Conservation (phyloP, 2,797 vertebrate genomes). For the Rhinogobio ventralis region DNA sequence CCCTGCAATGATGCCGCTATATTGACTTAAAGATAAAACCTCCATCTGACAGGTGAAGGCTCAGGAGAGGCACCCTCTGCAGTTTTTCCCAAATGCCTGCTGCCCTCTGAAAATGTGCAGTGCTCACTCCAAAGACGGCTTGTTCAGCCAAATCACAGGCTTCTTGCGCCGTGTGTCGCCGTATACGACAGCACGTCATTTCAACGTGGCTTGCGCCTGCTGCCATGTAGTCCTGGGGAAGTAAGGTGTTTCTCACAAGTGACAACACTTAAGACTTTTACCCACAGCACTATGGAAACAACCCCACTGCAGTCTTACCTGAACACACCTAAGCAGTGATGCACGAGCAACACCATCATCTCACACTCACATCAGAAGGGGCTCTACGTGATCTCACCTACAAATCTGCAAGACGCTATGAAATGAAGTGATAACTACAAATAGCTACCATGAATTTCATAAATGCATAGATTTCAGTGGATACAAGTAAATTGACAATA, state of each 20-base stretch:
- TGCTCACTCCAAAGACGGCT: constrained; percentile 56
- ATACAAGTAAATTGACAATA: not conserved
- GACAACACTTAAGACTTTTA: constrained; percentile 46
- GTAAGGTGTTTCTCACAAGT: constrained; percentile 52
- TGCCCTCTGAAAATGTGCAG: constrained; percentile 49
- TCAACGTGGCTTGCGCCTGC: constrained; percentile 54
- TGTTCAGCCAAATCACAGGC: constrained; percentile 69
- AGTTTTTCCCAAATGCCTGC: constrained; percentile 31
- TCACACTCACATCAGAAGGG: not conserved
- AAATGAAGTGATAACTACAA: not conserved
- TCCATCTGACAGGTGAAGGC: constrained; percentile 45
- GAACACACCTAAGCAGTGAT: constrained; percentile 17
- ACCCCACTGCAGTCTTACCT: constrained; percentile 16
- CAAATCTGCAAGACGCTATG: not conserved
- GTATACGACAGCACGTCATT: constrained; percentile 67
- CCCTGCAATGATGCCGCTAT: not conserved
- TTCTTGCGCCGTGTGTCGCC: constrained; percentile 61
- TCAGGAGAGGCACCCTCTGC: constrained; percentile 20
- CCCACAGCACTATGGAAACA: constrained; percentile 50
- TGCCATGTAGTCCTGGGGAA: constrained; percentile 49
- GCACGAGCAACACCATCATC: constrained; percentile 12
- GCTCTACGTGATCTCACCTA: not conserved
- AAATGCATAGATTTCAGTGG: not conserved
- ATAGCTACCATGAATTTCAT: not conserved
- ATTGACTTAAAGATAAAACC: constrained; percentile 55